A percentile compares a stretch with the other conserved stretches of the same genome.
phyloP scores from a whole-genome alignment of 1,140 invertebrate species.

The Anastrepha obliqua region DNA sequence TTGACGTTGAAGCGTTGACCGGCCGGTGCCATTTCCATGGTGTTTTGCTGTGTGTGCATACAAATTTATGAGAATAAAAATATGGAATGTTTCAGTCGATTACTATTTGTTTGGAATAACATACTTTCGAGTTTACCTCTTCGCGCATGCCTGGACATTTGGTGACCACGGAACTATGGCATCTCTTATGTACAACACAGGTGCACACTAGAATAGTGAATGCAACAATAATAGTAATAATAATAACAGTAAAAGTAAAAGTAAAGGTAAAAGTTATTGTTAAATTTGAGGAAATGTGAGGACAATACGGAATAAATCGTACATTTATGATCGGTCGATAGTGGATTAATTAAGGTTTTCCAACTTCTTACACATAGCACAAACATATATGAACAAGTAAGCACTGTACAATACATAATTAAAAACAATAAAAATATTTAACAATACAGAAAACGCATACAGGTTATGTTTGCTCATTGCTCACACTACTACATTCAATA shows the following conservation, averaged over 20 bases:
- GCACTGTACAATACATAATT: neutral
- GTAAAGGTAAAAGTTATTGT: neutral
- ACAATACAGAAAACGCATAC: too few species aligned
- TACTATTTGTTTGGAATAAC: neutral
- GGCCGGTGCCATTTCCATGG: constrained; percentile 74
- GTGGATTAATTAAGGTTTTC: neutral
- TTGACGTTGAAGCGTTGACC: constrained; percentile 97
- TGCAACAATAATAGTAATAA: neutral
- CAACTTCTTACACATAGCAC: neutral
- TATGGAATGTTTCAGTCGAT: neutral
- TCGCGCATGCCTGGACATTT: constrained; percentile 97
- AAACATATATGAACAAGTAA: neutral
- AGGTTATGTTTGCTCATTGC: too few species aligned
- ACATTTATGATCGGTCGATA: neutral
- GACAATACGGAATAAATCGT: neutral
- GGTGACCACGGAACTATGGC: constrained; percentile 94
- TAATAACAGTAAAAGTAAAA: neutral
- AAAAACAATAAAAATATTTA: too few species aligned
- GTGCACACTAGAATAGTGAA: constrained; percentile 88
- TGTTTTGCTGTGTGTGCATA: constrained; percentile 67
- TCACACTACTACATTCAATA: too few species aligned
- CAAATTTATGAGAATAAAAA: constrained; percentile 42
- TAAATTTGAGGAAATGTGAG: neutral
- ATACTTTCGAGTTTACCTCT: constrained; percentile 78
- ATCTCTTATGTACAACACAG: constrained; percentile 98